phyloP scores from a whole-genome alignment of 2,113 vertebrate genomes.

The Cervus canadensis region DNA sequence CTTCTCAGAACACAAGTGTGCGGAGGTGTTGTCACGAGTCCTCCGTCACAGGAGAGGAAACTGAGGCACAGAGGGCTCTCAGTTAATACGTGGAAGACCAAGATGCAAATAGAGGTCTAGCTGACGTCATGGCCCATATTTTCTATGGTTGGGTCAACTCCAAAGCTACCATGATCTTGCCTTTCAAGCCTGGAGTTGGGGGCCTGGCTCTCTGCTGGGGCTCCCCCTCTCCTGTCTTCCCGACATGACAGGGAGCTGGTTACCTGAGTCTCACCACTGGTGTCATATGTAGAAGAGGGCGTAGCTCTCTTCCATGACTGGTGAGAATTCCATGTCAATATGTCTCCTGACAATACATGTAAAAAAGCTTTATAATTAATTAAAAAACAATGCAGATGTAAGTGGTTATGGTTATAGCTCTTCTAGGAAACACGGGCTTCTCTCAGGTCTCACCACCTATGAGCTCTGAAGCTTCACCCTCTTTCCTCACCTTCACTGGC shows the following conservation, averaged over 20 bases:
- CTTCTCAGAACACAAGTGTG: not conserved
- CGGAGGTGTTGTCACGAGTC: not conserved
- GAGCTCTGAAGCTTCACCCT: not conserved
- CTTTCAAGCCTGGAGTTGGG: not conserved
- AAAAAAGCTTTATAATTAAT: not conserved
- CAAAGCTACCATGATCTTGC: not conserved
- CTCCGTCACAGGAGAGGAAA: not conserved
- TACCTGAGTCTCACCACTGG: not conserved
- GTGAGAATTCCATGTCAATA: not conserved
- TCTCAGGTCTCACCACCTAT: not conserved
- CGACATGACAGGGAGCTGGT: rapidly evolving
- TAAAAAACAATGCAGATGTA: not conserved
- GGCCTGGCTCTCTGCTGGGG: not conserved
- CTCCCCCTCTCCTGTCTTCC: not conserved
- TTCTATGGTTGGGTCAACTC: not conserved
- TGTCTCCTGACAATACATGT: not conserved
- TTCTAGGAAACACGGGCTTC: not conserved
- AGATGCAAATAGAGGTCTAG: not conserved
- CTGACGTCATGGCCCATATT: not conserved
- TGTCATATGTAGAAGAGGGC: not conserved
- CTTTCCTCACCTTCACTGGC: not conserved
- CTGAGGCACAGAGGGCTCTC: not conserved
- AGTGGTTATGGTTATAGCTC: not conserved
- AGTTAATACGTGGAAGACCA: not conserved
- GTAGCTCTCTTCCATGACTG: not conserved